Evolutionary conservation across 2,797 vertebrate genomes (phyloP).

Genomic region (Coregonus sp.): DNA sequence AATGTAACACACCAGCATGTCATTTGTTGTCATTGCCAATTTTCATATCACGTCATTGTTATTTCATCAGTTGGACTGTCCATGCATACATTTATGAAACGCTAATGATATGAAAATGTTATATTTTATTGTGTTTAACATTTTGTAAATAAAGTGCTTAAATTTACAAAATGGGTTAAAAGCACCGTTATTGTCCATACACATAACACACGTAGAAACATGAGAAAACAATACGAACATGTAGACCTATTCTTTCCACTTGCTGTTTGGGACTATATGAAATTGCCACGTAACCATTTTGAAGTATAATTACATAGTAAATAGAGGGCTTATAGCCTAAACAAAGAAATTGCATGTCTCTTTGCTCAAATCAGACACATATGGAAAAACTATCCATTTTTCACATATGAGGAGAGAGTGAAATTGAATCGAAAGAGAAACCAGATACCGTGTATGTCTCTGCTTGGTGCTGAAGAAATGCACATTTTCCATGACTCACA

Average conservation of each 20-base stretch:
- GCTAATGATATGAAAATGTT: slow-evolving; percentile 85
- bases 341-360: slow-evolving; percentile 36
- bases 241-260: no score
- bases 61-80: slow-evolving; percentile 69
- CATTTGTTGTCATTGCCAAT: slow-evolving; percentile 66
- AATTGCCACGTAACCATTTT: slow-evolving; percentile 45
- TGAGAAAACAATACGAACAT: not conserved
- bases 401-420: not conserved
- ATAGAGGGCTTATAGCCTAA: slow-evolving; percentile 26
- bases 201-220: not conserved
- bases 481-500: slow-evolving; percentile 2
- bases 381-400: not conserved
- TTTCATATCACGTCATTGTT: slow-evolving; percentile 60
- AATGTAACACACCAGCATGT: slow-evolving; percentile 75
- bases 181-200: not conserved
- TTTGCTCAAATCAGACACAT: not conserved
- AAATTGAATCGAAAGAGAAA: not conserved
- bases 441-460: not conserved
- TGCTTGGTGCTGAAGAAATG: not conserved
- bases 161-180: slow-evolving; percentile 54
- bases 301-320: slow-evolving; percentile 21
- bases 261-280: not conserved
- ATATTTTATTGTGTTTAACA: slow-evolving; percentile 88
- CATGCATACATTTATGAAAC: slow-evolving; percentile 79
- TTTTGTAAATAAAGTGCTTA: slow-evolving; percentile 89